Base-by-base conservation (phyloP, 2,113 vertebrate species). In the Tapirus terrestris region DNA sequence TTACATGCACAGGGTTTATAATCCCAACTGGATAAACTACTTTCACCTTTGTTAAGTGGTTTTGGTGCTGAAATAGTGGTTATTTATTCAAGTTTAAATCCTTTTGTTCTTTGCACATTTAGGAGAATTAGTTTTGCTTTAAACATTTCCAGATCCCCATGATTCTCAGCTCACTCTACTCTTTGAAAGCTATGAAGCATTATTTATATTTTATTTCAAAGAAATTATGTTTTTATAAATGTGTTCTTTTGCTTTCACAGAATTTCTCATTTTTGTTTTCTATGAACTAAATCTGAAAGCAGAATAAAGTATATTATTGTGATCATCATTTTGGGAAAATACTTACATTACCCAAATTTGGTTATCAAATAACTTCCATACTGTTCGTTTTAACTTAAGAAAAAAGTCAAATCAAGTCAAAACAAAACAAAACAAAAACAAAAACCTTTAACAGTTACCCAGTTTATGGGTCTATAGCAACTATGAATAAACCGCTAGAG, bases 401-500 rank as follows among this genome's bases (percentile, higher is more conserved):
- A 93, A 92, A 88, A 60, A 67, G 48, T 75, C 77, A 89, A 76
- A 91, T 82, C 13, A 89, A 68, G 76, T 43, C 14, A 91, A 92
- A 96, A 70, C 68, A 94, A 85, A 89, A 61, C 3, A 70, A 75
- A 93, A 89, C 72, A 82, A 88, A 61, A 81, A 80, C 58, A 77
- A 89, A 89, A 94, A 89, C 68, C 95, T 96, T 97, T 95, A 97
- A 93, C 81, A 97, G 96, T 96, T 98, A 98, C 87, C 51, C 93
- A 80, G 94, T 95, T 80, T 95, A 82, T 45, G 94, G 94, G 58
- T 96, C 86, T 98, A 90, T 97, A 98, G 96, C 81, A 95, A 48
- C 91, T 92, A 97, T 80, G 96, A 97, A 97, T 98, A 98, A 98
- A 98, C 92, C 94, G 91, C 92, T 93, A 98, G 91, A 98, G 92